phyloP scores from a whole-genome alignment of 2,888 invertebrate species.

The Synanthedon andrenaeformis region DNA sequence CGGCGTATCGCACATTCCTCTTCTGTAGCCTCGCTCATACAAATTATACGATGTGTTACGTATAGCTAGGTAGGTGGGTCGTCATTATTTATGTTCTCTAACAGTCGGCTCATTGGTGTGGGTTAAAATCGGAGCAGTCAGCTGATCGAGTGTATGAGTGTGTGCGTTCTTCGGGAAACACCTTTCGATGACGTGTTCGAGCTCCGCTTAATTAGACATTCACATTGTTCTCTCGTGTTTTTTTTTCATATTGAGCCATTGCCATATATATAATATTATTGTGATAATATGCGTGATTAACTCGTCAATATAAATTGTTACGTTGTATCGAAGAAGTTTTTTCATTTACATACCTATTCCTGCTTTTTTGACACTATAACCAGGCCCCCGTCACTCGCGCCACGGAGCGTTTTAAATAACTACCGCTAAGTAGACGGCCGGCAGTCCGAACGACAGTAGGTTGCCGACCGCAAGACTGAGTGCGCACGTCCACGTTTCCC shows the following conservation, averaged over 20 bases:
- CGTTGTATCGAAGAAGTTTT: constrained; percentile 13
- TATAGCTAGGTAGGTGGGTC: constrained; percentile 68
- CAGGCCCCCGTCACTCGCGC: no score
- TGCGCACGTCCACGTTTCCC: no score
- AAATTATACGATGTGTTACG: constrained; percentile 66
- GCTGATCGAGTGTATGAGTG: constrained; percentile 59
- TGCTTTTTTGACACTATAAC: no score
- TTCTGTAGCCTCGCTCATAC: constrained; percentile 45
- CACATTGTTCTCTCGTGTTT: constrained; percentile 61
- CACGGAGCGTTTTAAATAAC: no score
- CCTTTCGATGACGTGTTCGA: constrained; percentile 69
- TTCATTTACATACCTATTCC: no score
- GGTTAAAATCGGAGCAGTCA: constrained; percentile 71
- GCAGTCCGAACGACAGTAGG: no score
- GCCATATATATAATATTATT: not conserved
- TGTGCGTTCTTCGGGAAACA: constrained; percentile 69
- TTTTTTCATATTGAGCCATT: constrained; percentile 13
- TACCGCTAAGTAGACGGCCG: no score
- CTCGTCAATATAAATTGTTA: not conserved
- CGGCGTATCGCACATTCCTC: constrained; percentile 57
- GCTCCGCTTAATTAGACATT: constrained; percentile 68
- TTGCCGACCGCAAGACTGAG: no score
- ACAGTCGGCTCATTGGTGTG: constrained; percentile 63
- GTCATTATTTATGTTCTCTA: constrained; percentile 72
- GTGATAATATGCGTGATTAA: not conserved